A percentile compares a stretch with the other conserved stretches of the same genome.
phyloP scores from a whole-genome alignment of 1,140 invertebrate genomes.

The Hyposmocoma kahamanoa region DNA sequence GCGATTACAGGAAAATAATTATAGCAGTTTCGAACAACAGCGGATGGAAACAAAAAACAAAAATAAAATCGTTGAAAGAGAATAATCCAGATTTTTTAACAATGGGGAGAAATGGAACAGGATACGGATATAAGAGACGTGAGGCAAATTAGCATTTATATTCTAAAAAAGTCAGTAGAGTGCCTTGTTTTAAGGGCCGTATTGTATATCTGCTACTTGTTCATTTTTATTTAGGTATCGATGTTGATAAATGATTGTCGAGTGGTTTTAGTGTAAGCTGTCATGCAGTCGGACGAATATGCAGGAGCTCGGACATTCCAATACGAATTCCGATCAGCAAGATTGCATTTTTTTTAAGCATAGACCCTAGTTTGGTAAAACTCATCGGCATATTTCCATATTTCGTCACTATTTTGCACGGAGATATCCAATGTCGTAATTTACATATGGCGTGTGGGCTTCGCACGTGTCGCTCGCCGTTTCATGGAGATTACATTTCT shows the following conservation, averaged over 20 bases:
- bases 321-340: too few relatives aligned
- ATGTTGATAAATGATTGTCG: too few relatives aligned
- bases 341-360: too few relatives aligned
- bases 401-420: too few relatives aligned
- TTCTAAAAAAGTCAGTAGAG: slow-evolving; percentile 38
- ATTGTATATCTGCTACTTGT: slow-evolving; percentile 31
- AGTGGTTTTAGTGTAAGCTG: too few relatives aligned
- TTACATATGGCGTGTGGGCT: not conserved
- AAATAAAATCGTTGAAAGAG: slow-evolving; percentile 55
- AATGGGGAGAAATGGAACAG: slow-evolving; percentile 36
- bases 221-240: too few relatives aligned
- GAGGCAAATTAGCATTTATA: slow-evolving; percentile 64
- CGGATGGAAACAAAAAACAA: slow-evolving; percentile 45
- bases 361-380: too few relatives aligned
- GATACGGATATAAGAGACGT: slow-evolving; percentile 24
- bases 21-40: slow-evolving; percentile 46
- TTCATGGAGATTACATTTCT: slow-evolving; percentile 45
- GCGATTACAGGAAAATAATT: slow-evolving; percentile 65
- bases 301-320: too few relatives aligned
- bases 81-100: slow-evolving; percentile 60
- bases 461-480: slow-evolving; percentile 3
- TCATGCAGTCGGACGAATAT: too few relatives aligned
- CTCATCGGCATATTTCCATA: too few relatives aligned
- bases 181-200: slow-evolving; percentile 37
- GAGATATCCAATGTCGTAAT: slow-evolving; percentile 1